A percentile compares a stretch with the other conserved stretches of the same genome.
phyloP scores from a whole-genome alignment of 1,140 invertebrate species.

The Phymastichus coffea region DNA sequence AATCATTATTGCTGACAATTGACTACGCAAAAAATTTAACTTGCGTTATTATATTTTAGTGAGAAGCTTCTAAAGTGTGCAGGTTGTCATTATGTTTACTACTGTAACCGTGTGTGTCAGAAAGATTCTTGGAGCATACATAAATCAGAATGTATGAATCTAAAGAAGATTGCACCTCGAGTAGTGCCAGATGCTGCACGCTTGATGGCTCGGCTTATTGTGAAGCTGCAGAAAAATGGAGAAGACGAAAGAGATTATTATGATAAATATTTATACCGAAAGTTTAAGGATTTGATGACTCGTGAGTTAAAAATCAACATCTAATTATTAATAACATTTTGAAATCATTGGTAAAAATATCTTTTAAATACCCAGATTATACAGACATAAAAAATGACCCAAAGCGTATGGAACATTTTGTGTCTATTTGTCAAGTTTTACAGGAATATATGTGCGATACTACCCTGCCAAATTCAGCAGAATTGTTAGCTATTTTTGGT shows the following conservation, averaged over 20 bases:
- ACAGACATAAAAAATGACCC: conserved; percentile 71
- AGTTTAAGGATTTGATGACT: conserved; percentile 82
- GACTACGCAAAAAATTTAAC: conserved; percentile 4
- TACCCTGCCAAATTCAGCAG: conserved; percentile 71
- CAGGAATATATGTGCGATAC: conserved; percentile 66
- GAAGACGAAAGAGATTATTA: conserved; percentile 67
- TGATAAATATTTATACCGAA: conserved; percentile 65
- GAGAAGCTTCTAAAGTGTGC: conserved; percentile 72
- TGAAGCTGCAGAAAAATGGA: conserved; percentile 68
- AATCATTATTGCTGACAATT: neutral
- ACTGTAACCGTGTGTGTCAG: conserved; percentile 75
- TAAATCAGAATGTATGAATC: conserved; percentile 73
- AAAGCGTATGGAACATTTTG: conserved; percentile 74
- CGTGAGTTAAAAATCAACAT: conserved; percentile 62
- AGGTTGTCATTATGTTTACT: conserved; percentile 77
- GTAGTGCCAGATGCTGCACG: conserved; percentile 73
- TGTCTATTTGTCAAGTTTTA: conserved; percentile 66
- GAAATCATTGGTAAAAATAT: neutral
- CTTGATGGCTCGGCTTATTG: conserved; percentile 71
- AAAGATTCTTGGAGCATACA: conserved; percentile 74
- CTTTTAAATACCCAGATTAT: conserved; percentile 69
- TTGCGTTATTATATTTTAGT: conserved; percentile 60
- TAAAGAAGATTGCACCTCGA: conserved; percentile 66
- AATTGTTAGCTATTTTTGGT: conserved; percentile 79
- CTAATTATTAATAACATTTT: conserved; percentile 11